Conservation (phyloP, 2,888 invertebrate species). For the Ceramica pisi region DNA sequence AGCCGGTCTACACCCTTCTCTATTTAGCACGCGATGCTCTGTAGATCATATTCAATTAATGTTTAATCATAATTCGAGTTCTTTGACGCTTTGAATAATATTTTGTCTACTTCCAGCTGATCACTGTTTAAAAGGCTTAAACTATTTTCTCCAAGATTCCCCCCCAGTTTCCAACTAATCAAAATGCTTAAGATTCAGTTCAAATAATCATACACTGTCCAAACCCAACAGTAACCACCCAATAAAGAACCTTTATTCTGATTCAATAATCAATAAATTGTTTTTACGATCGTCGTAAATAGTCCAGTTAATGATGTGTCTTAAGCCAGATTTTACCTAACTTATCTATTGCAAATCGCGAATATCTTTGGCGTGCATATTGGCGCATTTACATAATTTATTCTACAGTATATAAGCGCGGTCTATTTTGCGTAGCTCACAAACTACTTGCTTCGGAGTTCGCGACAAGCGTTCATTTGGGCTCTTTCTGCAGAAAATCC, state of each 20-base stretch:
- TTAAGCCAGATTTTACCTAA: slow-evolving; percentile 15
- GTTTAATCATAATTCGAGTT: slow-evolving; percentile 10
- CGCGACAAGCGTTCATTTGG: slow-evolving; percentile 42
- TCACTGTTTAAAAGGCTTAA: background rate
- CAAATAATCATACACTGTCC: no score
- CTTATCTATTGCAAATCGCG: slow-evolving; percentile 24
- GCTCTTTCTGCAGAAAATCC: slow-evolving; percentile 26
- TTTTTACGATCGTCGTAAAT: slow-evolving; percentile 1
- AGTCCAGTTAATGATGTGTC: slow-evolving; percentile 7
- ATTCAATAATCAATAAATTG: no score
- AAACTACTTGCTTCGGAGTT: slow-evolving; percentile 48
- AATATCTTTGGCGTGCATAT: slow-evolving; percentile 53
- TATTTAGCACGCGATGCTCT: slow-evolving; percentile 43
- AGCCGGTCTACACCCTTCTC: slow-evolving; percentile 45
- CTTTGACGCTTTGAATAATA: background rate
- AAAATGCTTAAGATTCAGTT: background rate
- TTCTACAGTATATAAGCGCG: slow-evolving; percentile 66
- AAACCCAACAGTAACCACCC: no score
- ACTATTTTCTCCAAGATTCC: slow-evolving; percentile 1
- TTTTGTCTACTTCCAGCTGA: background rate
- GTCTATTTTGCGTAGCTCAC: slow-evolving; percentile 48
- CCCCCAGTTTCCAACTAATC: background rate
- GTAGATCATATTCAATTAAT: slow-evolving; percentile 9
- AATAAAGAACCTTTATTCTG: no score
- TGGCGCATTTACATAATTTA: slow-evolving; percentile 57